Conservation (phyloP, 2,113 vertebrate species). For the Xiphorhynchus elegans region DNA sequence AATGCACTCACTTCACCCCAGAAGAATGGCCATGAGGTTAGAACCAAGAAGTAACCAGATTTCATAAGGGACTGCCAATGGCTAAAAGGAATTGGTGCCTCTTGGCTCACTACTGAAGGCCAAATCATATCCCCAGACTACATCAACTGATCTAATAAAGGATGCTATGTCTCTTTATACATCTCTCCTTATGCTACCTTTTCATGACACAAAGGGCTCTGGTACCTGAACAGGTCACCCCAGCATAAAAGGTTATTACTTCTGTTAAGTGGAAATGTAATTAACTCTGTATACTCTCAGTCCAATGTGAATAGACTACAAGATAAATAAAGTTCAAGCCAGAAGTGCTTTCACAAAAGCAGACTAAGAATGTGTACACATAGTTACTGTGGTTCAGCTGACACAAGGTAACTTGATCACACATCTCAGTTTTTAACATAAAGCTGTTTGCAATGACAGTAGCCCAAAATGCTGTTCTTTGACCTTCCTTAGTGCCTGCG, state of each 20-base stretch:
- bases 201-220: accelerated
- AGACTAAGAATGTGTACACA: background rate
- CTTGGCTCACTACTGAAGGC: background rate
- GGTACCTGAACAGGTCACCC: background rate
- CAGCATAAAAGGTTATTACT: background rate
- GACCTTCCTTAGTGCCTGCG: background rate
- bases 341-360: background rate
- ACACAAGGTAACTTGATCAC: background rate
- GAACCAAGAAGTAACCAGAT: background rate
- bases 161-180: background rate
- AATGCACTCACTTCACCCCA: background rate
- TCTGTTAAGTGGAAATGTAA: background rate
- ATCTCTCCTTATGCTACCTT: background rate
- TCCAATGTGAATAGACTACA: background rate
- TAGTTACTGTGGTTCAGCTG: background rate
- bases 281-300: background rate
- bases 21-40: background rate
- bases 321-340: background rate
- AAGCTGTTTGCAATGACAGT: background rate
- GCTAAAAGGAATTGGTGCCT: background rate
- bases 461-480: background rate
- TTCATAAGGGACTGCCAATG: background rate
- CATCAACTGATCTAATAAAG: background rate
- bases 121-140: background rate
- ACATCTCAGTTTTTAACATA: background rate